Percentiles rank a stretch among this genome's conserved stretches.
Conservation (phyloP, 2,888 invertebrate genomes). For the Neocrepidodera transversa region DNA sequence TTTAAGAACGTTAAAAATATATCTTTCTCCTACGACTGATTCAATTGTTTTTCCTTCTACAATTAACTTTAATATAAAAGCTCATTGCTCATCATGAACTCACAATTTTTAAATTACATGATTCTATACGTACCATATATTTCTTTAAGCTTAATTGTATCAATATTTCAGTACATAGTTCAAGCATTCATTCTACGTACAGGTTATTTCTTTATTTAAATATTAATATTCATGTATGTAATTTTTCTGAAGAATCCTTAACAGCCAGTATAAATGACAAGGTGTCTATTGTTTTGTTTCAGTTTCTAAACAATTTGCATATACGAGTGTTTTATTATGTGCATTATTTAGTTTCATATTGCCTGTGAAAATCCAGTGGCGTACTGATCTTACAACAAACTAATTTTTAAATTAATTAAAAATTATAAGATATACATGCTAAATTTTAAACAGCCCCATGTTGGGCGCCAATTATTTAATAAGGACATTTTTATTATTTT, state of each 20-base stretch:
- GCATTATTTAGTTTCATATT: background rate
- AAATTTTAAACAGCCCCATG: too few relatives aligned
- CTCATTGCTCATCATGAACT: too few relatives aligned
- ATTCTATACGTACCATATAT: too few relatives aligned
- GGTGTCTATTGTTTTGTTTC: background rate
- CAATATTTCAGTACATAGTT: background rate
- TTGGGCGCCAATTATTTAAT: background rate
- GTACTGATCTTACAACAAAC: background rate
- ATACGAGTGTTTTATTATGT: background rate
- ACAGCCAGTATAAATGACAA: background rate
- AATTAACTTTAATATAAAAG: conserved; percentile 27
- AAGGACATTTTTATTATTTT: too few relatives aligned
- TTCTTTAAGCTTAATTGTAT: background rate
- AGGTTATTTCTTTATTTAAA: background rate
- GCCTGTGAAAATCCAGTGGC: background rate
- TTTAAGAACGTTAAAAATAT: conserved; percentile 39
- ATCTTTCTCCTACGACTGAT: conserved; percentile 25
- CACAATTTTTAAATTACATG: too few relatives aligned
- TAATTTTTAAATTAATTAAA: too few relatives aligned
- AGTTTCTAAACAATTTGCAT: background rate
- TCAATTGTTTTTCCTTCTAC: conserved; percentile 28
- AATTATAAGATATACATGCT: too few relatives aligned
- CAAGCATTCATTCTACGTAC: background rate
- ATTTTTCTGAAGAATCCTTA: background rate
- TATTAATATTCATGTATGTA: background rate